Conservation (phyloP, 2,888 invertebrate genomes). For the Limnephilus auricula region DNA sequence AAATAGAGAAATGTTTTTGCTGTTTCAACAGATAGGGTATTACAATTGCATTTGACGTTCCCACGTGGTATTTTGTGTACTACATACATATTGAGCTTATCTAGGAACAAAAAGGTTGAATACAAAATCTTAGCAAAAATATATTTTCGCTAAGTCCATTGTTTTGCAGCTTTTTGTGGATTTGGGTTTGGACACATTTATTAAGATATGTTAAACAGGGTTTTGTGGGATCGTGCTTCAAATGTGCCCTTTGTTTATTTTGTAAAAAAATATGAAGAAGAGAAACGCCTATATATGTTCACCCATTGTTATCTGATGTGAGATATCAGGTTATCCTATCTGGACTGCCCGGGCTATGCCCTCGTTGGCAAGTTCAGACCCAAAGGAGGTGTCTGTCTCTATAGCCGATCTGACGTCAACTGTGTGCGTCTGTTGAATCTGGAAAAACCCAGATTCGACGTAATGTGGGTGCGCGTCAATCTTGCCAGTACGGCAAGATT, state of each 20-base stretch:
- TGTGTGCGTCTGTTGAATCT: too few species aligned
- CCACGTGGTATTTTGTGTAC: not conserved
- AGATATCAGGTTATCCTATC: too few species aligned
- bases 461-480: too few species aligned
- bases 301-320: too few species aligned
- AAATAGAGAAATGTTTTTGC: not conserved
- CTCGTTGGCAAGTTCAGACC: too few species aligned
- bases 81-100: not conserved
- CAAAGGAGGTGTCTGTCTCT: too few species aligned
- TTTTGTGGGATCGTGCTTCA: not conserved
- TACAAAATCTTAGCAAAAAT: not conserved
- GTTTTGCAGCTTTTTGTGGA: not conserved
- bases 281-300: too few species aligned
- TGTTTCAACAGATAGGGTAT: not conserved
- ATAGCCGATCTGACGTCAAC: too few species aligned
- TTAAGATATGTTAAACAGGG: not conserved
- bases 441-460: too few species aligned
- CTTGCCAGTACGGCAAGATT: too few species aligned
- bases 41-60: not conserved
- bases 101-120: not conserved
- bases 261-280: not conserved
- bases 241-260: not conserved
- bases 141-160: not conserved
- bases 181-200: not conserved
- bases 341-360: too few species aligned